Conservation (phyloP, 2,113 vertebrate genomes). For the Pteronura brasiliensis region DNA sequence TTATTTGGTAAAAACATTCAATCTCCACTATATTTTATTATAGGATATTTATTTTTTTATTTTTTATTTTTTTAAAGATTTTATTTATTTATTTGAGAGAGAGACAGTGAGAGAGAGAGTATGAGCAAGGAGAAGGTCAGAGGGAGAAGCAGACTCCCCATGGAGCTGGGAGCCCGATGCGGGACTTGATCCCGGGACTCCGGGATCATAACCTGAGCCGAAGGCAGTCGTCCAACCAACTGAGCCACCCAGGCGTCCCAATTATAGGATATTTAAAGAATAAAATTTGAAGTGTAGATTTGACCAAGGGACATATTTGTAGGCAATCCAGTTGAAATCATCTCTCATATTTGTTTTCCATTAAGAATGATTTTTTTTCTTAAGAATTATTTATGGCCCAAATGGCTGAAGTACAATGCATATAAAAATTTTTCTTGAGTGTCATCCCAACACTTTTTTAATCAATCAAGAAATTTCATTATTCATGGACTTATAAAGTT, state of each 20-base stretch:
- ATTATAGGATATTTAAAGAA: not conserved
- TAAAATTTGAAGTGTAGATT: not conserved
- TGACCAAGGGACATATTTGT: conserved; percentile 5
- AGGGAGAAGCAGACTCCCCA: no score
- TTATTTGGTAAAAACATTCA: not conserved
- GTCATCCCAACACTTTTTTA: not conserved
- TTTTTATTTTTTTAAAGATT: no score
- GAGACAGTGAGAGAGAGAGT: no score
- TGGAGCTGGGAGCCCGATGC: no score
- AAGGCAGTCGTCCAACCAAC: no score
- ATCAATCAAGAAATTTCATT: not conserved
- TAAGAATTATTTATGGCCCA: not conserved
- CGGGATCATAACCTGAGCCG: no score
- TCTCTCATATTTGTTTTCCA: not conserved
- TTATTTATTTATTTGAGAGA: no score
- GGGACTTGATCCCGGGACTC: no score
- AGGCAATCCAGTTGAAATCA: not conserved
- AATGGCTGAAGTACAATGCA: not conserved
- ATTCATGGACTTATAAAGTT: not conserved
- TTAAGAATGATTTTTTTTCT: not conserved
- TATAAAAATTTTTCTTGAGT: not conserved
- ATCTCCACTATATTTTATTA: not conserved
- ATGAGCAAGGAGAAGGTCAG: no score
- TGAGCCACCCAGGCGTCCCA: no score
- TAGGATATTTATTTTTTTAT: not conserved